A percentile compares a stretch with the other conserved stretches of the same genome.
phyloP scores from a whole-genome alignment of 2,888 invertebrate species.

The Tenthredo livida region DNA sequence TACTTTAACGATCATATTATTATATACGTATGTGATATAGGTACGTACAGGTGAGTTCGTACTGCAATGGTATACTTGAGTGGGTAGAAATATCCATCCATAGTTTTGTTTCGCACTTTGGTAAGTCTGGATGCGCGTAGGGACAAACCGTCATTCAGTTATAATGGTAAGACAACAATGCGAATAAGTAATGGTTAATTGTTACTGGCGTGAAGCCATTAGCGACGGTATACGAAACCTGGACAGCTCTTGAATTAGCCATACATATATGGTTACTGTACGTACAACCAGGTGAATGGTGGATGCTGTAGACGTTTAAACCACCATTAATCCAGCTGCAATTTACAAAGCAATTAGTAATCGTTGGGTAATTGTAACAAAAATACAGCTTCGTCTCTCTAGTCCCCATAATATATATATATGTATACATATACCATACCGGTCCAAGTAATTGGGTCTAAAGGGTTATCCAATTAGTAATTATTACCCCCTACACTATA shows the following conservation, averaged over 20 bases:
- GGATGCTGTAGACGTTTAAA: constrained; percentile 19
- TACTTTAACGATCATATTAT: background rate
- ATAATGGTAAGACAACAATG: constrained; percentile 12
- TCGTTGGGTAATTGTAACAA: constrained; percentile 26
- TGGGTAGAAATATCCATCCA: background rate
- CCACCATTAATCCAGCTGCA: constrained; percentile 4
- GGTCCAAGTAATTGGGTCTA: constrained; percentile 44
- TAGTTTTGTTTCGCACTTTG: background rate
- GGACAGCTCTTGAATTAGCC: constrained; percentile 12
- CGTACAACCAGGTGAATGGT: background rate
- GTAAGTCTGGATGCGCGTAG: background rate
- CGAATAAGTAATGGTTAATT: constrained; percentile 4
- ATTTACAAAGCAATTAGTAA: constrained; percentile 15
- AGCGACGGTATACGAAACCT: background rate
- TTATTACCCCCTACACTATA: constrained; percentile 25
- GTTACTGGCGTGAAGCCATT: constrained; percentile 9
- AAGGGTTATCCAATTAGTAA: constrained; percentile 51
- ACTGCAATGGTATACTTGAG: background rate
- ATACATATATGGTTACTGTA: background rate
- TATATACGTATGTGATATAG: background rate
- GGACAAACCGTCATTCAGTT: constrained; percentile 15
- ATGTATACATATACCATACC: background rate
- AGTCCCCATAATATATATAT: background rate
- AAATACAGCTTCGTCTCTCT: constrained; percentile 7
- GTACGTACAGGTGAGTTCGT: background rate